Conservation (phyloP, 1,140 invertebrate genomes). For the Dufourea novaeangliae region DNA sequence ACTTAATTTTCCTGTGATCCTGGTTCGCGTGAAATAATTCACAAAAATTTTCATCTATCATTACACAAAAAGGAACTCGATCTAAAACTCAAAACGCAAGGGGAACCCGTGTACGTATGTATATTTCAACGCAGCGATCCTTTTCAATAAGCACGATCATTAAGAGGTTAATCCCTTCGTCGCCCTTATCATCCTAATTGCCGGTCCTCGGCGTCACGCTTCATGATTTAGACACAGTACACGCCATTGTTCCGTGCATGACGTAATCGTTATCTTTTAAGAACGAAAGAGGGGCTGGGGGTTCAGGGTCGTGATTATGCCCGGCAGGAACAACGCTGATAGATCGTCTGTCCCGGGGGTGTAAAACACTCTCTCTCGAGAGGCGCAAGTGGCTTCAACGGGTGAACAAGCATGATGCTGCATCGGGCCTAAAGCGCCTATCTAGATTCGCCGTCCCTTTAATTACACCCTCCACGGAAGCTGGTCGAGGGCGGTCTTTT, state of each 20-base stretch:
- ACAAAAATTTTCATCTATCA: too few relatives aligned
- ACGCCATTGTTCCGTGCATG: constrained; percentile 32
- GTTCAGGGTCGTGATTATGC: constrained; percentile 44
- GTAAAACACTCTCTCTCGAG: constrained; percentile 45
- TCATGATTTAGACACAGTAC: constrained; percentile 26
- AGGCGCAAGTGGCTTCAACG: constrained; percentile 42
- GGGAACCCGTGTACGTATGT: not conserved
- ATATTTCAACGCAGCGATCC: not conserved
- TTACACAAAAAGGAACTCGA: too few relatives aligned
- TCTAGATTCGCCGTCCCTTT: constrained; percentile 52
- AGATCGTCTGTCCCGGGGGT: constrained; percentile 48
- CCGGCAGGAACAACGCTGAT: constrained; percentile 40
- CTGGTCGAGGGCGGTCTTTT: constrained; percentile 20
- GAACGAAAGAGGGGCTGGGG: too few relatives aligned
- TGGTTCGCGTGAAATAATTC: too few relatives aligned
- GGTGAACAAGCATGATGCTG: constrained; percentile 51
- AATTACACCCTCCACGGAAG: constrained; percentile 40
- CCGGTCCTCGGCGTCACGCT: not conserved
- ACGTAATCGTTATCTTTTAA: constrained; percentile 49
- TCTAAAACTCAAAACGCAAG: not conserved
- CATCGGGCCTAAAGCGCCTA: constrained; percentile 36
- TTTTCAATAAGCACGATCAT: not conserved
- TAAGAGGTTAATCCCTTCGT: constrained; percentile 13
- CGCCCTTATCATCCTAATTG: constrained; percentile 20
- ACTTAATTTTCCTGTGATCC: too few relatives aligned